A percentile compares a stretch with the other conserved stretches of the same genome.
phyloP scores from a whole-genome alignment of 2,888 invertebrate genomes.

The Acrobasis repandana region DNA sequence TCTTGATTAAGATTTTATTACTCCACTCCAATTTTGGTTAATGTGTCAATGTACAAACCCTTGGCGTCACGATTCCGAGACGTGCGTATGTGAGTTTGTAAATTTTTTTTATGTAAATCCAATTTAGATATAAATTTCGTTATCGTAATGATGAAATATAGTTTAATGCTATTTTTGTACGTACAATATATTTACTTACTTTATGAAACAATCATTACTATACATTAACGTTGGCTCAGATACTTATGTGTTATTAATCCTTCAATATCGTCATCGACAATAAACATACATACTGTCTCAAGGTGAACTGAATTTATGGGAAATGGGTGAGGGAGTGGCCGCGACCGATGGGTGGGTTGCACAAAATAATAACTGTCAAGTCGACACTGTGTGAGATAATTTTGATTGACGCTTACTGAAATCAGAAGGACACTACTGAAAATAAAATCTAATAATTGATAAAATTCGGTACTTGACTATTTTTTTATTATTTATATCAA shows the following conservation, averaged over 20 bases:
- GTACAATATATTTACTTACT: not conserved
- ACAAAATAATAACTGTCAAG: constrained; percentile 43
- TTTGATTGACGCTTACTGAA: constrained; percentile 12
- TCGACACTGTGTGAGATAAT: constrained; percentile 30
- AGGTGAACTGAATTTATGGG: not conserved
- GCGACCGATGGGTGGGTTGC: constrained; percentile 23
- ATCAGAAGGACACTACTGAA: not conserved
- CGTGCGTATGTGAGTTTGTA: constrained; percentile 39
- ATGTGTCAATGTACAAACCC: constrained; percentile 42
- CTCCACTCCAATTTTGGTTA: constrained; percentile 46
- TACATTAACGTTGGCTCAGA: not conserved
- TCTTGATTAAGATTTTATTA: constrained; percentile 43
- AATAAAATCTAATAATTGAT: not conserved
- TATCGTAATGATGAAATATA: not conserved
- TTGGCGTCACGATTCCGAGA: constrained; percentile 43
- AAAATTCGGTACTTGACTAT: no score
- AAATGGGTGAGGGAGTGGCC: constrained; percentile 31
- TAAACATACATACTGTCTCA: not conserved
- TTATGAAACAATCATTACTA: not conserved
- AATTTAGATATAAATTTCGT: not conserved
- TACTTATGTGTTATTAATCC: not conserved
- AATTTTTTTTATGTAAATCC: not conserved
- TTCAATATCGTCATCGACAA: not conserved
- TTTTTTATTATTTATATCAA: no score
- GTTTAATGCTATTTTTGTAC: not conserved